Conservation (phyloP, 2,797 vertebrate genomes). For the Babyrousa celebensis region DNA sequence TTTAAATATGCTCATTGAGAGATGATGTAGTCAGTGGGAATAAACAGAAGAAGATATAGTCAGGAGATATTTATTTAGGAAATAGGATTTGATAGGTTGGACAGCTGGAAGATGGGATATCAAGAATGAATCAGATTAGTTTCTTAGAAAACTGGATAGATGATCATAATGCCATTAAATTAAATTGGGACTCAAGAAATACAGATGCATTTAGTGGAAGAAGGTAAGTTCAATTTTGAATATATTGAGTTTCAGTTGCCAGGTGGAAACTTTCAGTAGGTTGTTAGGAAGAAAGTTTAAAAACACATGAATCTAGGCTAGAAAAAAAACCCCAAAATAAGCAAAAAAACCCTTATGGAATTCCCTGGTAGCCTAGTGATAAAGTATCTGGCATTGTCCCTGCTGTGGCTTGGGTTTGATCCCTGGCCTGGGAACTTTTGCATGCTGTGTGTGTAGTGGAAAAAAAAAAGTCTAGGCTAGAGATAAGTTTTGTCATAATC, state of each 20-base stretch:
- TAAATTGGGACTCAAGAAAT: neutral
- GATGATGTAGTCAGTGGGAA: neutral
- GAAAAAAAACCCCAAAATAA: no score
- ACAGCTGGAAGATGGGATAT: neutral
- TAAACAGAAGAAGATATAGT: neutral
- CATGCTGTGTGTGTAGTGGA: no score
- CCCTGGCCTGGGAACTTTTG: no score
- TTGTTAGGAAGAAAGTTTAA: neutral
- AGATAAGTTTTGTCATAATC: neutral
- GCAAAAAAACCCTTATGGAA: no score
- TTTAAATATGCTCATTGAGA: neutral
- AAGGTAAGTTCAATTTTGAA: neutral
- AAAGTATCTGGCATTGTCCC: no score
- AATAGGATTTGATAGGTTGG: neutral
- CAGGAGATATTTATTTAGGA: neutral
- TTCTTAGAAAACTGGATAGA: neutral
- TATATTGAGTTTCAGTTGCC: neutral
- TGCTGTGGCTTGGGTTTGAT: no score
- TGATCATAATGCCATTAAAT: neutral
- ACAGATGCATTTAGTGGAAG: neutral
- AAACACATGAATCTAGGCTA: neutral
- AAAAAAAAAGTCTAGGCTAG: neutral
- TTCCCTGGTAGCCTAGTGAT: no score
- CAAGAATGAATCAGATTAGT: neutral
- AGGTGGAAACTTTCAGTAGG: neutral